These are phyloP conservation scores for Petrocephalus sullivani DNA, from an alignment of 2,797 vertebrate genomes.

Conservation along the genomic window DNA sequence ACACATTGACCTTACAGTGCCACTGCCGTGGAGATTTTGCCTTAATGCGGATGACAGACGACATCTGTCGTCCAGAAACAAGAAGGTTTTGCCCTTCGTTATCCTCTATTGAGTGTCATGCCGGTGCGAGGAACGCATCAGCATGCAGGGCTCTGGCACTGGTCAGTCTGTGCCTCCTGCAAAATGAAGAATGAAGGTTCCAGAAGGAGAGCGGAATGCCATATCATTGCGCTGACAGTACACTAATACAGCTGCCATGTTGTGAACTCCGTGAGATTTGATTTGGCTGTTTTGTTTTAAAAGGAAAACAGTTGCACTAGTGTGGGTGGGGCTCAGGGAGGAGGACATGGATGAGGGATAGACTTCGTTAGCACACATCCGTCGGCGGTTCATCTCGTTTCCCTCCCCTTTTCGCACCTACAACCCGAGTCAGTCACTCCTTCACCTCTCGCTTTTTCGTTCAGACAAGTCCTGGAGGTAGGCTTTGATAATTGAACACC, in stretches of 20 bases:
- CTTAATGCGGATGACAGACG: neutral
- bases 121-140: neutral
- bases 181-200: conserved; percentile 30
- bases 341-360: neutral
- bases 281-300: neutral
- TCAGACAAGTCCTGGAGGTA: conserved; percentile 8
- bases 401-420: conserved; percentile 14
- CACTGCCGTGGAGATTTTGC: neutral
- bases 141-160: neutral
- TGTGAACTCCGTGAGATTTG: conserved; percentile 20
- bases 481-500: conserved; percentile 22
- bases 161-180: conserved; percentile 15
- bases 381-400: conserved; percentile 18
- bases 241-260: conserved; percentile 30
- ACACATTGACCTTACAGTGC: neutral
- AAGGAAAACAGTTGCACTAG: neutral
- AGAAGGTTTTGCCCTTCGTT: neutral
- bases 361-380: conserved; percentile 24
- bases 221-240: conserved; percentile 31
- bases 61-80: neutral
- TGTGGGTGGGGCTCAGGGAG: neutral
- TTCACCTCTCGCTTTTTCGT: conserved; percentile 7
- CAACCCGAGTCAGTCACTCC: conserved; percentile 2
- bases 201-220: conserved; percentile 18
- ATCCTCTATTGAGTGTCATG: neutral